Evolutionary conservation across 2,113 vertebrate species (phyloP).

Genomic region (Zosterops borbonicus): DNA sequence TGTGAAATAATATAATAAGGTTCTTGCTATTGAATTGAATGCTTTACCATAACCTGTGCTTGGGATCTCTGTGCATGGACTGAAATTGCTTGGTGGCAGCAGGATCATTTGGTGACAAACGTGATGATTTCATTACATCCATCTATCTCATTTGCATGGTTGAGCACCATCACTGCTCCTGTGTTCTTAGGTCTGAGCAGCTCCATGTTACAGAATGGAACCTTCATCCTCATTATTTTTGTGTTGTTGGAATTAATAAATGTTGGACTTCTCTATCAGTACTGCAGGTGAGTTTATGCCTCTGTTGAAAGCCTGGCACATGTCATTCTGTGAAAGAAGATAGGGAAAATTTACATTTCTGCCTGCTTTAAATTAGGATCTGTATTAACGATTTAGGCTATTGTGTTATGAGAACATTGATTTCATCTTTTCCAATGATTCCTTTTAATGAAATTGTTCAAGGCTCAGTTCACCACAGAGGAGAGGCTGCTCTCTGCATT

Average conservation of each 20-base stretch:
- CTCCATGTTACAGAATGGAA: not conserved
- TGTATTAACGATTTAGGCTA: constrained; percentile 11
- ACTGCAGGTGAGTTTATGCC: constrained; percentile 6
- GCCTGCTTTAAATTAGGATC: constrained; percentile 14
- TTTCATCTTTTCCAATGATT: constrained; percentile 47
- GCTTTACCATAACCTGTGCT: constrained; percentile 60
- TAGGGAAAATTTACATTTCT: not conserved
- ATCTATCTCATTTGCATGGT: constrained; percentile 23
- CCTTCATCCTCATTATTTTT: not conserved
- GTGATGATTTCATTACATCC: not conserved
- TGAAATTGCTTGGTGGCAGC: constrained; percentile 64
- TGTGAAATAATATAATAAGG: constrained; percentile 68
- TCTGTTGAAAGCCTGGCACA: not conserved
- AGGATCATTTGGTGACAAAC: constrained; percentile 42
- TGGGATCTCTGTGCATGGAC: constrained; percentile 65
- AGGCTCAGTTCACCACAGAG: constrained; percentile 40
- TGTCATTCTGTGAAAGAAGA: not conserved
- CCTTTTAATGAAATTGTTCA: constrained; percentile 57
- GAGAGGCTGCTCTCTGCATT: constrained; percentile 17
- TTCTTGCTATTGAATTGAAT: constrained; percentile 68
- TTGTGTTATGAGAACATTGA: constrained; percentile 47
- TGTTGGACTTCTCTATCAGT: not conserved
- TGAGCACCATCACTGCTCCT: not conserved
- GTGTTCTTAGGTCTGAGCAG: not conserved
- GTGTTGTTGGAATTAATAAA: not conserved